Evolutionary conservation across 2,888 invertebrate genomes (phyloP).

Genomic region (Eupithecia inturbata): DNA sequence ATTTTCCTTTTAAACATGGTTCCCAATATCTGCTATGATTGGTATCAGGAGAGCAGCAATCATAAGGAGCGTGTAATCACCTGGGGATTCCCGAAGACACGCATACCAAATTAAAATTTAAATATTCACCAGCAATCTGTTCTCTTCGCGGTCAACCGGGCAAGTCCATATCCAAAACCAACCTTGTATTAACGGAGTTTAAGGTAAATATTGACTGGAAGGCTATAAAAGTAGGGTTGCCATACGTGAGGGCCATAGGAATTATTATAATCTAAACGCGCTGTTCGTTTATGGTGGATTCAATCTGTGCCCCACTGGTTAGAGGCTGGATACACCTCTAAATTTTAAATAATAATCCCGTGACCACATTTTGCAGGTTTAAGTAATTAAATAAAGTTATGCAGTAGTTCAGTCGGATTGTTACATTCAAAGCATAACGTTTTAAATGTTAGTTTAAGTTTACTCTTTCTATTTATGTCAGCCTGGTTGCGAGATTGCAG

Average conservation of each 20-base stretch:
- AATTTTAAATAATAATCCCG: constrained; percentile 1
- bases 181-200: constrained; percentile 42
- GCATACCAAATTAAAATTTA: constrained; percentile 58
- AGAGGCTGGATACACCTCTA: neutral
- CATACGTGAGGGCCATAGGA: constrained; percentile 53
- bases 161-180: constrained; percentile 36
- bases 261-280: constrained; percentile 68
- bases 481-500: neutral
- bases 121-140: constrained; percentile 69
- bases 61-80: constrained; percentile 25
- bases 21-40: constrained; percentile 12
- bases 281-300: constrained; percentile 48
- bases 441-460: neutral
- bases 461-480: neutral
- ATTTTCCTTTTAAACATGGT: neutral
- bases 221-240: constrained; percentile 19
- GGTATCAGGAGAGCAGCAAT: constrained; percentile 37
- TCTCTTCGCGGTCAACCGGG: constrained; percentile 50
- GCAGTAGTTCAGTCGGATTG: neutral
- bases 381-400: constrained; percentile 4
- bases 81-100: constrained; percentile 31
- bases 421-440: neutral
- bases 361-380: constrained; percentile 7
- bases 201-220: constrained; percentile 42
- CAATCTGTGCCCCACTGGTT: constrained; percentile 7